Evolutionary conservation across 2,113 vertebrate genomes (phyloP).

Genomic region (Pachypanchax playfairii): DNA sequence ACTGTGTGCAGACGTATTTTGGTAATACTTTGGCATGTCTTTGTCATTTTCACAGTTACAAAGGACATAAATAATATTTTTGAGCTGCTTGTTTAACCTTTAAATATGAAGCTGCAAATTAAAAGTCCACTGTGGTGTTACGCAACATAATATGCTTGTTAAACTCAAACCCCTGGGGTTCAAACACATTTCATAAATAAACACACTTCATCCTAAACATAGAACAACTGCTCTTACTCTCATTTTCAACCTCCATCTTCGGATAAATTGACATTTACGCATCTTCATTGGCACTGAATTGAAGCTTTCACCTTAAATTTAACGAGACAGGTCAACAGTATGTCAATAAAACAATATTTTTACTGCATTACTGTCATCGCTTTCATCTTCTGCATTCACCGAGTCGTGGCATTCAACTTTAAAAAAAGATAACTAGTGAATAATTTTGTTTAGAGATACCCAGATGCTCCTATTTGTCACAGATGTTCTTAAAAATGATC

Average conservation of each 20-base stretch:
- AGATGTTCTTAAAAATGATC: too few species aligned
- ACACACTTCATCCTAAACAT: conserved; percentile 20
- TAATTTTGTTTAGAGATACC: too few species aligned
- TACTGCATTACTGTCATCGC: conserved; percentile 8
- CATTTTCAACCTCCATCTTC: conserved; percentile 14
- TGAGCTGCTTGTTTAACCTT: background rate
- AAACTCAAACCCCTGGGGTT: background rate
- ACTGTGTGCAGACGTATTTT: too few species aligned
- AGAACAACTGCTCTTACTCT: conserved; percentile 37
- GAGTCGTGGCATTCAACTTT: conserved; percentile 1
- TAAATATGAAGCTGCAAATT: background rate
- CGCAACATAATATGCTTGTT: background rate
- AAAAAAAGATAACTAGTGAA: too few species aligned
- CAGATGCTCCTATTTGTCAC: too few species aligned
- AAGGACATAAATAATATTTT: background rate
- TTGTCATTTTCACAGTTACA: background rate
- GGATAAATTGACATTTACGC: conserved; percentile 40
- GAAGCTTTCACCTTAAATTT: conserved; percentile 34
- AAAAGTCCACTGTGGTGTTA: background rate
- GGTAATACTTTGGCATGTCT: too few species aligned
- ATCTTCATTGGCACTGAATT: conserved; percentile 48
- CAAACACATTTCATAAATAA: conserved; percentile 9
- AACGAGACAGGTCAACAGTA: conserved; percentile 21
- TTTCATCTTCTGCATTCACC: background rate
- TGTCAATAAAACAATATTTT: conserved; percentile 49